These are phyloP conservation scores for Ganaspis brasiliensis DNA, from an alignment of 2,888 invertebrate species.

Conservation along the genomic window DNA sequence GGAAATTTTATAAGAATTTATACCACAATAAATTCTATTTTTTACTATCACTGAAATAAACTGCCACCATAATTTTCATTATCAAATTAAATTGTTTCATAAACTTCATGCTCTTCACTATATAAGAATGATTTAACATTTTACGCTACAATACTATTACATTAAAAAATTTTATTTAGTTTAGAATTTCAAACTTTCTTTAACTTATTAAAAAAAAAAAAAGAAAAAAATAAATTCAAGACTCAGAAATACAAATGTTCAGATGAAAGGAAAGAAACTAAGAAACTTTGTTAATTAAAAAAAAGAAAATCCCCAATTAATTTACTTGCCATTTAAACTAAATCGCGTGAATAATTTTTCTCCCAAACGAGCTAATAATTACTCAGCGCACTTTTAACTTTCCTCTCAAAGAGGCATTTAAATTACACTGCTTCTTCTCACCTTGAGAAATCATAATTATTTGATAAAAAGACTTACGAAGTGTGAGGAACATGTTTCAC, in stretches of 20 bases:
- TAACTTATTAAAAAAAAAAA: too few species aligned
- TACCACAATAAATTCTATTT: too few species aligned
- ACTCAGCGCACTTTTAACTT: slow-evolving; percentile 14
- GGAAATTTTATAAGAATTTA: too few species aligned
- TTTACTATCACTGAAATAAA: too few species aligned
- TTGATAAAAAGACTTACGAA: slow-evolving; percentile 62
- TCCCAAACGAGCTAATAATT: slow-evolving; percentile 6
- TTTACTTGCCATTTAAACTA: neutral
- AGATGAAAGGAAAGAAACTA: neutral
- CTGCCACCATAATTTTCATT: neutral
- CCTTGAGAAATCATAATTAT: neutral
- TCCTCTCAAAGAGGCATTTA: neutral
- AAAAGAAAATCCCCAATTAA: neutral
- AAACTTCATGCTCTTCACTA: neutral
- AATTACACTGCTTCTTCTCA: slow-evolving; percentile 7
- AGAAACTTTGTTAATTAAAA: slow-evolving; percentile 3
- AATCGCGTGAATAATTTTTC: slow-evolving; percentile 2
- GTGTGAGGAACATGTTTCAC: slow-evolving; percentile 67
- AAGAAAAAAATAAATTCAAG: too few species aligned
- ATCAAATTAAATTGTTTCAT: neutral
- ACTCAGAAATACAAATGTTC: neutral
- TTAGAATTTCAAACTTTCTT: neutral
- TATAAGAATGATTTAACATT: slow-evolving; percentile 3
- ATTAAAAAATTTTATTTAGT: neutral
- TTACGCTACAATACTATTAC: too few species aligned